Base-by-base conservation (phyloP, 2,888 invertebrate species). In the Apodemia duryi region DNA sequence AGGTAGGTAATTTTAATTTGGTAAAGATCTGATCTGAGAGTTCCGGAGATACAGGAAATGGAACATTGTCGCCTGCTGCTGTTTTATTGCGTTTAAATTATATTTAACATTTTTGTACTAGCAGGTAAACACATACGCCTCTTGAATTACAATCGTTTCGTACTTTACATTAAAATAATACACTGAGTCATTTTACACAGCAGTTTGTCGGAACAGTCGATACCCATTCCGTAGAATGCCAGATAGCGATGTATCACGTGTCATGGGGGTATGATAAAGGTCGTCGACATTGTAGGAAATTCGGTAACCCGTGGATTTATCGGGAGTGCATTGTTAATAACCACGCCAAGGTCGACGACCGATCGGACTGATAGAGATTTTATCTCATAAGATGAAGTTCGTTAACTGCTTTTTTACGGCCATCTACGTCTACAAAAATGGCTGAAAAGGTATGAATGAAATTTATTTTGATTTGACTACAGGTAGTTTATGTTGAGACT, bases 251-350 rank as follows among this genome's bases (percentile, higher is more conserved):
- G 57, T 57, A 57, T 57, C 57, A 57, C 35, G 57, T 57, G 57
- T 57, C 57, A 32, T 13, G 32, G 57, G 54, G 57, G 57, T 57
- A 57, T 32, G 57, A 29, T 29, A 32, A 13, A 32, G 57, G 57
- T 57, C 57, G 57, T 32, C 32, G 57, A 32, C 57, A 57, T 13
- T 11, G 11, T 11, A 1, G 54, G 21, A 32, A 57, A 57, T 57
- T 57, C 32, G 57, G 57, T 57, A 32, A 57, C 32, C 32, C 32
- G 10, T 57, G 11, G 13, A 32, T 35, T 13, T 32, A 32, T 57
- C 32, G 57, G 57, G 32, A 57, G 57, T 32, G 32, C 57, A 52
- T 54, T 57, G 9, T 35, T 57, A 35, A 32, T 57, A 32, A 11
- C 6, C 6, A 1, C 57, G 57, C 32, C 57, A 10, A 54, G 57